A percentile compares a stretch with the other conserved stretches of the same genome.
Conservation (phyloP, 2,797 vertebrate genomes). For the Buphagus erythrorhynchus region DNA sequence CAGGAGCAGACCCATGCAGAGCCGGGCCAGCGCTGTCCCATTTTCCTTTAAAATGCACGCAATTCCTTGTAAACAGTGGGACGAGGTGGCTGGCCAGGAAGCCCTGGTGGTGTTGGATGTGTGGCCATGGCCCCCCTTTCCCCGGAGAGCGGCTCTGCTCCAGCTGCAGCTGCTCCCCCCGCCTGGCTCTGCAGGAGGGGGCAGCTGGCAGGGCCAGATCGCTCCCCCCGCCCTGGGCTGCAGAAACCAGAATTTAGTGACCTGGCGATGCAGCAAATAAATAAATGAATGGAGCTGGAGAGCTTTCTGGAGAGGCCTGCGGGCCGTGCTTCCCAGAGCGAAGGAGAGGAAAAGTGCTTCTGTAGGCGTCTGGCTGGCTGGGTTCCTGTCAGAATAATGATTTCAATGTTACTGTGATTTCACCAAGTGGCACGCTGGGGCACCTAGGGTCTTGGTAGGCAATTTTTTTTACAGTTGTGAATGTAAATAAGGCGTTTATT, state of each 20-base stretch:
- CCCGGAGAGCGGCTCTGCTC: background rate
- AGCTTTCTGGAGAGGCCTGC: slow-evolving; percentile 47
- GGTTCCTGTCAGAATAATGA: slow-evolving; percentile 64
- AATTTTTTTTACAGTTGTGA: slow-evolving; percentile 29
- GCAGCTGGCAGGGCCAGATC: slow-evolving; percentile 20
- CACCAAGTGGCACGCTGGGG: slow-evolving; percentile 17
- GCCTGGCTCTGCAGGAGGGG: background rate
- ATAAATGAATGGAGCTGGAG: slow-evolving; percentile 59
- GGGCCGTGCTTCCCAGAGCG: slow-evolving; percentile 27
- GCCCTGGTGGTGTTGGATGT: background rate
- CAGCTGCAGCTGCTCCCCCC: slow-evolving; percentile 27
- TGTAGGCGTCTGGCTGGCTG: slow-evolving; percentile 66
- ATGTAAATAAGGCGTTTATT: slow-evolving; percentile 43
- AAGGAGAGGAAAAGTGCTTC: slow-evolving; percentile 58
- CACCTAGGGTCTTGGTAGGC: slow-evolving; percentile 19
- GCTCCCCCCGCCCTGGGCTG: background rate
- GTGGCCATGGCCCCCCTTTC: slow-evolving; percentile 21
- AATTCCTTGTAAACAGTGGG: slow-evolving; percentile 23
- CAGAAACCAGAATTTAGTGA: slow-evolving; percentile 56
- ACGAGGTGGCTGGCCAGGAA: slow-evolving; percentile 28
- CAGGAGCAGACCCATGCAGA: background rate
- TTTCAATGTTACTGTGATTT: slow-evolving; percentile 54
- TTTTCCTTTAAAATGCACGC: background rate
- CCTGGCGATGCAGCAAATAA: slow-evolving; percentile 54
- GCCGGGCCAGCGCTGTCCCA: background rate